Percentiles rank a stretch among this genome's conserved stretches.
These are phyloP conservation scores for Cremastobaeus sp. DNA, from an alignment of 2,888 invertebrate species.

Conservation along the genomic window DNA sequence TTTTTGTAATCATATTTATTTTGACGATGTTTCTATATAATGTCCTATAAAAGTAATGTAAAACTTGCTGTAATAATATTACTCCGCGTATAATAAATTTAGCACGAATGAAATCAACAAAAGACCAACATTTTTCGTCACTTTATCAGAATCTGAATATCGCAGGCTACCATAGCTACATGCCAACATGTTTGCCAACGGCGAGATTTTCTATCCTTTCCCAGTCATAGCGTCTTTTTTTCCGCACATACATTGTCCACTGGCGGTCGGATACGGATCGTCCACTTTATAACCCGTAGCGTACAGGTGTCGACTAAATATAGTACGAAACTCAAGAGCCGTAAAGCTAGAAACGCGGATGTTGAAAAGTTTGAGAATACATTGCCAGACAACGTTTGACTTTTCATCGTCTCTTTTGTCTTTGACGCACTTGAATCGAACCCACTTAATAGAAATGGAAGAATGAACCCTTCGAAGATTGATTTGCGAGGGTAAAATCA, in stretches of 20 bases:
- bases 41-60: no score
- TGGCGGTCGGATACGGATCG: constrained; percentile 48
- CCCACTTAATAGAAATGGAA: no score
- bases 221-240: constrained; percentile 53
- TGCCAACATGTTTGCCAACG: constrained; percentile 59
- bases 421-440: background rate
- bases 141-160: constrained; percentile 50
- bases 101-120: constrained; percentile 57
- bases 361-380: constrained; percentile 42
- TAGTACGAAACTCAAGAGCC: constrained; percentile 48
- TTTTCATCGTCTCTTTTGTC: constrained; percentile 23
- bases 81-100: constrained; percentile 67
- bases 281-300: constrained; percentile 59
- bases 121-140: constrained; percentile 43
- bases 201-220: constrained; percentile 66
- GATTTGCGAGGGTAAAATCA: no score
- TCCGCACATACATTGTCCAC: constrained; percentile 58
- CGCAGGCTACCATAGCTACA: constrained; percentile 58
- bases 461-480: no score
- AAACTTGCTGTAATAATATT: no score
- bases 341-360: constrained; percentile 35
- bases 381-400: constrained; percentile 20
- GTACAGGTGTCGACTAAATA: constrained; percentile 61
- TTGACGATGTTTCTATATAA: no score
- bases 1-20: no score